Base-by-base conservation (phyloP, 2,797 vertebrate genomes). In the Cercopithecus petaurista region DNA sequence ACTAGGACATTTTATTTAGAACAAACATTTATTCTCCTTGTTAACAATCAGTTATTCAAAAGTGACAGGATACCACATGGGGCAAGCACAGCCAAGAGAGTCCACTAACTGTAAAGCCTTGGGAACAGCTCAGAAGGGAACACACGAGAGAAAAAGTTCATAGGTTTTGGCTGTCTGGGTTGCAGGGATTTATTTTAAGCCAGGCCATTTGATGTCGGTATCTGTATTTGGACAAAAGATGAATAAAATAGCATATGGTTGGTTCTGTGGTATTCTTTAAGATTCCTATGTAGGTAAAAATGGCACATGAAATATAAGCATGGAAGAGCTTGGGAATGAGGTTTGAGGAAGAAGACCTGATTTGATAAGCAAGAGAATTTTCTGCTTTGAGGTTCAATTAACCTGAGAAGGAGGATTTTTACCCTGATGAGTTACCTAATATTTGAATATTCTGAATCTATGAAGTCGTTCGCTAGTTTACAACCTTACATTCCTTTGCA, bases 331-430 rank as follows among this genome's bases (percentile, higher is more conserved):
- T 24, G 15, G n/a, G 43, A 13, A 8, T 33, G 41, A 48, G 10
- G 28, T 33, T 59, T 30, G 75, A 24, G 19, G n/a, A 41, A 14
- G 15, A 72, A 86, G 41, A 50, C 28, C 2, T 50, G 30, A n/a
- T 67, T 19, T 36, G 11, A 39, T 61, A 39, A 43, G 13, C 21
- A 28, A 55, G 10, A 36, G 11, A 7, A 39, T 48, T 57, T 67
- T 21, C 33, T 13, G 17, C 5, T 30, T 22, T 2, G 7, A 48
- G 0, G 1, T 19, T 24, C 21, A 12, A 5, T 81, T 17, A 59
- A 39, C 36, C 13, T 39, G 50, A 81, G 7, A 83, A 36, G 33
- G 33, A 22, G 3, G 5, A 19, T 55, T 7, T 72, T 43, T 30
- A 30, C 12, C 1, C 24, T 43, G 7, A 77, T 17, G 17, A 88